Evolutionary conservation across 1,140 invertebrate genomes (phyloP), one percentile per base, ranked within the genome.

Genomic region (Oryctes rhinoceros): DNA sequence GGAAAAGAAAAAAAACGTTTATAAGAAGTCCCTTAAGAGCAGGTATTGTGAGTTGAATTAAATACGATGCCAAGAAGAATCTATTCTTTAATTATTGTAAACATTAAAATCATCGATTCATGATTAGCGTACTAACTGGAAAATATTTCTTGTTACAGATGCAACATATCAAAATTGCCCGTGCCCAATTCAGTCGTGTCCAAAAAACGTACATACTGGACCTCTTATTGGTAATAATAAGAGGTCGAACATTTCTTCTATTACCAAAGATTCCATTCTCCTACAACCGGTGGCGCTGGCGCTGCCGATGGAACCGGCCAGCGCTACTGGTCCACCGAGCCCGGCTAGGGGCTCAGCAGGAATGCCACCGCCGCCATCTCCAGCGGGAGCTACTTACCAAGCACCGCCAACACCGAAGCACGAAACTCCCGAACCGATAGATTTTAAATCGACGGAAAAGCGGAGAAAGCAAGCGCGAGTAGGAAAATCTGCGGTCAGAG

Each of bases 171-270:
- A 93, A 86, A 90, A 91, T 89, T 96, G 94, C 89, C 94, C 94
- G 85, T 96, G 94, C 91, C 94, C 94, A 89, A 92, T 95, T 91
- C 94, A 95, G 90, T 92, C 94, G 90, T 96, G 94, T 96, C 94
- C 95, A 96, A 96, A 96, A 96, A 96, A 96, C 95, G 95, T 94
- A 93, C 94, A 93, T 96, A 95, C 95, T 96, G 95, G 95, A 92
- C 95, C 95, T 94, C 95, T 94, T 96, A 96, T 94, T 96, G 94
- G 95, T 95, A 91, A 90, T 90, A 91, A 91, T 92, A 92, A 92
- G 91, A 92, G 88, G 91, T 92, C 90, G 90, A 89, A 86, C 83
- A 85, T 85, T 85, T 82, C 85, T 78, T 82, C 84, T 78, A 86
- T 87, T 71, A 83, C 85, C 82, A 86, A 88, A 84, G 86, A 86